These are phyloP conservation scores for Leucozona laternaria DNA, from an alignment of 2,888 invertebrate genomes.

Conservation along the genomic window DNA sequence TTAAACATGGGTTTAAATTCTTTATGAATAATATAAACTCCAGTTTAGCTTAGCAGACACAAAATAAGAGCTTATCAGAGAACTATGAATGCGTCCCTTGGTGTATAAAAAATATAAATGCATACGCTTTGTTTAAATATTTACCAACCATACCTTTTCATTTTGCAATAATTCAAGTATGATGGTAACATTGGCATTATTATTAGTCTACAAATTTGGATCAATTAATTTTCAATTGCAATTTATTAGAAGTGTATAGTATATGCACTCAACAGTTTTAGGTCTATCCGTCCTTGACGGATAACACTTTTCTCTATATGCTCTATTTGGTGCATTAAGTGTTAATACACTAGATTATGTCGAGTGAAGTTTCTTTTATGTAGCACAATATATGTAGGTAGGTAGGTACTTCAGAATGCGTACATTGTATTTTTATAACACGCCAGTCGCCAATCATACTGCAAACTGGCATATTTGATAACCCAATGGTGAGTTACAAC, in stretches of 20 bases:
- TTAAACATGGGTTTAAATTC: no score
- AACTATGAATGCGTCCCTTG: no score
- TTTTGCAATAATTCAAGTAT: background rate
- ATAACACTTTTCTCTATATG: conserved; percentile 52
- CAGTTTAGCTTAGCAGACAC: no score
- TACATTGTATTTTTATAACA: conserved; percentile 50
- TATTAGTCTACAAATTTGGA: conserved; percentile 14
- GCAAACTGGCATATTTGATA: conserved; percentile 57
- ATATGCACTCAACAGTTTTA: background rate
- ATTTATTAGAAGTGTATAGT: conserved; percentile 14
- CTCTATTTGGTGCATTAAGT: conserved; percentile 42
- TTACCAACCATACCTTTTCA: background rate
- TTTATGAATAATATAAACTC: no score
- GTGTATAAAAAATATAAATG: no score
- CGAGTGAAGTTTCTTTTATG: conserved; percentile 41
- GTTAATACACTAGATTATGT: conserved; percentile 59
- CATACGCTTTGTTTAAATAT: no score
- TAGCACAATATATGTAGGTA: conserved; percentile 55
- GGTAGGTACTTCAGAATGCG: conserved; percentile 42
- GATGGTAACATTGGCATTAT: conserved; percentile 11
- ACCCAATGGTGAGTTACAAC: conserved; percentile 21
- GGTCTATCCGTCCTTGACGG: conserved; percentile 62
- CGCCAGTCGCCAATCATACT: conserved; percentile 29
- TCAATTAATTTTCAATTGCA: conserved; percentile 26
- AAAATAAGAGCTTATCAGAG: no score